Base-by-base conservation (phyloP, 2,797 vertebrate species). In the Triplophysa bombifrons region DNA sequence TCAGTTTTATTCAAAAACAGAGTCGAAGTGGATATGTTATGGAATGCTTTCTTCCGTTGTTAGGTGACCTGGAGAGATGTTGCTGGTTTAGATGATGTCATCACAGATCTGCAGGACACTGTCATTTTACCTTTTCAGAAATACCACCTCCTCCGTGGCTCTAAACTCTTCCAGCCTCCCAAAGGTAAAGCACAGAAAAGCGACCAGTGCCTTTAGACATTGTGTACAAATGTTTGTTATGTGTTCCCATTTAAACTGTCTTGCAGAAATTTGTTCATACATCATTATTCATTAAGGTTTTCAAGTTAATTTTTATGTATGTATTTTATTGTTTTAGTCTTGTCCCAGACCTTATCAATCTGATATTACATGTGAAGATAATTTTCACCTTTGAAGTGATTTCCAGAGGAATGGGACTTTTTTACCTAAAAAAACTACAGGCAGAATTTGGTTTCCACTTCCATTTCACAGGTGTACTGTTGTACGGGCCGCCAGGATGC, bases 41-140 rank as follows among this genome's bases (percentile, higher is more conserved):
- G 7, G 1, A 51, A 14, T 55, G 9, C 72, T 12, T 41, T 72
- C 17, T 20, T 58, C 3, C 2, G 0, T 25, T 48, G 12, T 16
- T 67, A 95, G 94, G 93, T 95, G 74, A 87, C 93, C 10, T 95
- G 94, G 94, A 88, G 88, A 83, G 94, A 95, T 69, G 91, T 99
- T 80, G 97, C 97, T 51, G 97, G 97, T 85, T 92, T 99, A 83
- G 96, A 99, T 91, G 96, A 98, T 79, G 91, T 97, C 25, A 97
- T 99, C 86, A 94, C 93, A 60, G 97, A 99, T 86, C 91, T 99
- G 85, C 98, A 98, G 78, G 96, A 99, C 86, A 97, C 96, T 0
- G 97, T 99, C 66, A 98, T 99, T 85, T 90, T 99, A 76, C 98
- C 97, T 22, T 96, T 99, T 88, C 96, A 95, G 88, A 99, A 99